phyloP scores from a whole-genome alignment of 2,113 vertebrate genomes.

The Neolamprologus toae region DNA sequence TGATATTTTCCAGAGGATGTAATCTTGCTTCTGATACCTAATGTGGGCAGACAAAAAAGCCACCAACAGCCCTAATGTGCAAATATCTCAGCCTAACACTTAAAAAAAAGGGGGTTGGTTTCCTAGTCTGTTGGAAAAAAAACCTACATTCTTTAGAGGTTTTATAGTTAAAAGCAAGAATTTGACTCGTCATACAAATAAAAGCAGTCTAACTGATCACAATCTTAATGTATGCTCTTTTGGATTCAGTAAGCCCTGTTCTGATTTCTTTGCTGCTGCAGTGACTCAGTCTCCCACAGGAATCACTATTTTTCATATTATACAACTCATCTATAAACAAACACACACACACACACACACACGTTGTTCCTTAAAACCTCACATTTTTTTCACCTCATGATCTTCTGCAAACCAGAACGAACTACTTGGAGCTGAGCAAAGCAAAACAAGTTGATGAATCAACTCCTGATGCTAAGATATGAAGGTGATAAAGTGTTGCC shows the following conservation, averaged over 20 bases:
- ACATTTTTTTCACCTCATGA: not conserved
- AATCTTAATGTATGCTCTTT: not conserved
- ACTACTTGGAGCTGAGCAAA: not conserved
- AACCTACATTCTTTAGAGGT: not conserved
- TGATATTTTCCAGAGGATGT: not conserved
- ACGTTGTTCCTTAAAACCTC: not conserved
- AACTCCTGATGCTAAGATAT: not conserved
- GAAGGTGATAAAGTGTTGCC: not conserved
- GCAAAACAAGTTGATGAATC: not conserved
- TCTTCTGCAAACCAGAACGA: not conserved
- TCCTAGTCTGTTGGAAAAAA: accelerated
- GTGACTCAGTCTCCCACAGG: not conserved
- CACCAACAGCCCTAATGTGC: not conserved
- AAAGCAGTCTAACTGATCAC: not conserved
- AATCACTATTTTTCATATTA: not conserved
- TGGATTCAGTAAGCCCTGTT: not conserved
- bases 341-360: accelerated
- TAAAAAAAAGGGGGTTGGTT: accelerated
- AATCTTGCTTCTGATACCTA: not conserved
- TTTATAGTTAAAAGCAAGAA: not conserved
- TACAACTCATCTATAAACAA: not conserved
- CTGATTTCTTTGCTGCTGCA: not conserved
- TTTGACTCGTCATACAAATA: not conserved
- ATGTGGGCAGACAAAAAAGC: not conserved
- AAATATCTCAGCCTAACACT: not conserved